A percentile compares a stretch with the other conserved stretches of the same genome.
Conservation (phyloP, 2,888 invertebrate species). For the Hypena proboscidalis region DNA sequence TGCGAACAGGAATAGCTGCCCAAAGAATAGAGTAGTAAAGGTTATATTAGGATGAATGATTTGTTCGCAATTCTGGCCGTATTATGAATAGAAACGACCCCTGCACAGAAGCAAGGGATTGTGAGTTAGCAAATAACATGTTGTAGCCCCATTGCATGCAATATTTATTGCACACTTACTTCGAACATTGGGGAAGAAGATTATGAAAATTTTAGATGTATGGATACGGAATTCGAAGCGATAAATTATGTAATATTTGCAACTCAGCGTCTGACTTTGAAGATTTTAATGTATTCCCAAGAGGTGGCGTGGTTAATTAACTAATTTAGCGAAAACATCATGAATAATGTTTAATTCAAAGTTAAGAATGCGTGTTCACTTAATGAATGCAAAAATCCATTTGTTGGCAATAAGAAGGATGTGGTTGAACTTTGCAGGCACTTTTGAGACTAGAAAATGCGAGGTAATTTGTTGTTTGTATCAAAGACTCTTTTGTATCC, state of each 20-base stretch:
- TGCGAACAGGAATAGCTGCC: slow-evolving; percentile 30
- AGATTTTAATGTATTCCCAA: slow-evolving; percentile 42
- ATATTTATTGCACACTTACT: slow-evolving; percentile 74
- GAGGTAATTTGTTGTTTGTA: slow-evolving; percentile 37
- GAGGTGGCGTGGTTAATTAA: slow-evolving; percentile 47
- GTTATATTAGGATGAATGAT: slow-evolving; percentile 44
- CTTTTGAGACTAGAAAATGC: slow-evolving; percentile 26
- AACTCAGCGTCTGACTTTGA: slow-evolving; percentile 34
- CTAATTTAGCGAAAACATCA: slow-evolving; percentile 47
- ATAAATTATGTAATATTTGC: slow-evolving; percentile 53
- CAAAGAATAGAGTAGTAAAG: slow-evolving; percentile 45
- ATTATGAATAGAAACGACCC: slow-evolving; percentile 77
- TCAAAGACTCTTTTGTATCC: too few relatives aligned
- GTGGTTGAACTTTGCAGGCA: slow-evolving; percentile 33
- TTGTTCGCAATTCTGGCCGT: slow-evolving; percentile 60
- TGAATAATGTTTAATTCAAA: slow-evolving; percentile 56
- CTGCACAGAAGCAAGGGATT: slow-evolving; percentile 62
- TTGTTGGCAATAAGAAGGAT: slow-evolving; percentile 39
- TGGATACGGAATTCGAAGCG: slow-evolving; percentile 43
- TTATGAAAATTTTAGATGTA: slow-evolving; percentile 67
- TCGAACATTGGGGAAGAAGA: slow-evolving; percentile 59
- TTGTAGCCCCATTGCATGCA: slow-evolving; percentile 69
- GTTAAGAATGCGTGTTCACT: slow-evolving; percentile 45
- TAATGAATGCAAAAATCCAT: slow-evolving; percentile 50
- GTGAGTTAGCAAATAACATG: slow-evolving; percentile 75